Evolutionary conservation across 2,113 vertebrate genomes (phyloP).

Genomic region (Irena cyanogastra): DNA sequence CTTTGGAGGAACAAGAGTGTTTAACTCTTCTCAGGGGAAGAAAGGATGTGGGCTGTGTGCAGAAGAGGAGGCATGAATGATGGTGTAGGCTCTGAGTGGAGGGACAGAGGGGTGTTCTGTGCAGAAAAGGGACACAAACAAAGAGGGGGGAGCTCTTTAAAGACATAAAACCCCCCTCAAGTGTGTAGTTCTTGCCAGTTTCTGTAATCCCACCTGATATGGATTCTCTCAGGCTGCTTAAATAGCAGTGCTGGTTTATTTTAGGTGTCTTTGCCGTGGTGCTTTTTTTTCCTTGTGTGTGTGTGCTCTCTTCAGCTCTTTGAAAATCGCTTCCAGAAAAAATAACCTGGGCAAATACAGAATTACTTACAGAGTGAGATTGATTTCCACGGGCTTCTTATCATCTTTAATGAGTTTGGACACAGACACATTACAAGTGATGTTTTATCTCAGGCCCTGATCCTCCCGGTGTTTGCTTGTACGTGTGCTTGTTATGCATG

Average conservation of each 20-base stretch:
- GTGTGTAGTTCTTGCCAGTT: not conserved
- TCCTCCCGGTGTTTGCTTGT: not conserved
- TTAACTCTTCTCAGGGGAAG: constrained; percentile 13
- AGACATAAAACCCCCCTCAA: not conserved
- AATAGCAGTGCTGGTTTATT: not conserved
- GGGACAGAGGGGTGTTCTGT: not conserved
- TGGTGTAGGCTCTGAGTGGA: not conserved
- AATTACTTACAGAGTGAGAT: not conserved
- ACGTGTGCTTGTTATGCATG: not conserved
- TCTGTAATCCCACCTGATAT: not conserved
- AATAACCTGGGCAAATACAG: not conserved
- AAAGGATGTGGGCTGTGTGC: constrained; percentile 6
- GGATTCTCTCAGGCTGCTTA: not conserved
- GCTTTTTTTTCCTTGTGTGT: not conserved
- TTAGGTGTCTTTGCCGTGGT: not conserved
- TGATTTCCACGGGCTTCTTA: not conserved
- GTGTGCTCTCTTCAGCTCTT: not conserved
- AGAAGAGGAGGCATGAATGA: not conserved
- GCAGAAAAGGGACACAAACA: not conserved
- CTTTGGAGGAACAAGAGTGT: not conserved
- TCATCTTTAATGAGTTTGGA: not conserved
- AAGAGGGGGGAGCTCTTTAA: not conserved
- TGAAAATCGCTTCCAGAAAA: constrained; percentile 18
- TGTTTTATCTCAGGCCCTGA: not conserved
- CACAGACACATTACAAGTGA: not conserved